Evolutionary conservation across 2,888 invertebrate species (phyloP).

Genomic region (Synergus umbraculus): DNA sequence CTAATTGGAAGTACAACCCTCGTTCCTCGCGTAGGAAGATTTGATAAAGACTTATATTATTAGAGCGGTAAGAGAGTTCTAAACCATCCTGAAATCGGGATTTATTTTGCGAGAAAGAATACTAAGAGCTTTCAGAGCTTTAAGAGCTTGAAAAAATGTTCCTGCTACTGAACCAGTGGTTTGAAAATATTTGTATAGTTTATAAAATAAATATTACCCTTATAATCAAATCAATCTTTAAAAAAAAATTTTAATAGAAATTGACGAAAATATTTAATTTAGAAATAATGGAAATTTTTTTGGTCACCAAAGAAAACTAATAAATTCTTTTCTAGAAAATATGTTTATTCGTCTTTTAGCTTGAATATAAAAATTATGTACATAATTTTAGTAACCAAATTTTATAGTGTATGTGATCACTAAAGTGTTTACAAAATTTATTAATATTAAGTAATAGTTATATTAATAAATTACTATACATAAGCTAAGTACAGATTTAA

Average conservation of each 20-base stretch:
- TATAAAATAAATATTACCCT: too few species aligned
- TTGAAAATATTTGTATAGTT: neutral
- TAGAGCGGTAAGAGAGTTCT: neutral
- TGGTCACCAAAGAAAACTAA: too few species aligned
- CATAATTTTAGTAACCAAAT: neutral
- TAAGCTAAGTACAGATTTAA: neutral
- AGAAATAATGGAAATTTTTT: too few species aligned
- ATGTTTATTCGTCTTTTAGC: neutral
- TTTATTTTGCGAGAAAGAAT: neutral
- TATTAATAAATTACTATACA: neutral
- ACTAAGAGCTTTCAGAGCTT: neutral
- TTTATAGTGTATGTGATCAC: too few species aligned
- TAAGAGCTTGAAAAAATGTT: neutral
- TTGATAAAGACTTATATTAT: slow-evolving; percentile 12
- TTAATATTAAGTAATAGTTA: neutral
- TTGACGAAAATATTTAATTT: too few species aligned
- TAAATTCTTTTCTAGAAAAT: neutral
- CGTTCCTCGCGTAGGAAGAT: neutral
- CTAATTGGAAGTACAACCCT: slow-evolving; percentile 6
- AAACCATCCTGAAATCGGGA: neutral
- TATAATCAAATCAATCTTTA: too few species aligned
- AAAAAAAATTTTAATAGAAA: neutral
- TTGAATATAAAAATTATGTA: neutral
- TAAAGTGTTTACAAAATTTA: too few species aligned
- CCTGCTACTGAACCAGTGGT: neutral